Evolutionary conservation across 1,140 invertebrate species (phyloP).

Genomic region (Musca domestica): DNA sequence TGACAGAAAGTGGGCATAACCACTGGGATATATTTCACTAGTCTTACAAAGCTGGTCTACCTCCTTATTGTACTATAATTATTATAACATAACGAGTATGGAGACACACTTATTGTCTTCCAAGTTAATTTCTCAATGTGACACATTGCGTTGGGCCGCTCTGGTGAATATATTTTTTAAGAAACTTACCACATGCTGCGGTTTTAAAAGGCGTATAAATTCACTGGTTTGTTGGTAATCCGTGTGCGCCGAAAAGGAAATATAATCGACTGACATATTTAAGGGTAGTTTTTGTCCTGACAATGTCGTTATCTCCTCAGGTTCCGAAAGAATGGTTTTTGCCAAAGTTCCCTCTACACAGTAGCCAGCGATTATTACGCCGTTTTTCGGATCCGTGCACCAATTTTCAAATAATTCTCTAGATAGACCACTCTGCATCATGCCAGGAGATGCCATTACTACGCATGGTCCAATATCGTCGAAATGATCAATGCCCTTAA

Average conservation of each 20-base stretch:
- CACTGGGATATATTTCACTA: too few species aligned
- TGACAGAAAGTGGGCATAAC: too few species aligned
- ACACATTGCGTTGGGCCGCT: background rate
- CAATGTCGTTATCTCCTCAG: slow-evolving; percentile 95
- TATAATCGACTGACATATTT: slow-evolving; percentile 98
- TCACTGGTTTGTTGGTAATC: slow-evolving; percentile 99
- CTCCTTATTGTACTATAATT: too few species aligned
- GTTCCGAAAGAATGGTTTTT: slow-evolving; percentile 95
- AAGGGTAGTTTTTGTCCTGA: slow-evolving; percentile 92
- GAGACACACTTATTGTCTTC: too few species aligned
- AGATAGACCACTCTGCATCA: slow-evolving; percentile 99
- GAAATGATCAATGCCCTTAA: slow-evolving; percentile 99
- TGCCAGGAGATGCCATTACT: slow-evolving; percentile 98
- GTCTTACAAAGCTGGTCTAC: too few species aligned
- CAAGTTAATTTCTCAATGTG: too few species aligned
- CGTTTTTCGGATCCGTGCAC: slow-evolving; percentile 98
- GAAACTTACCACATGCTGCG: slow-evolving; percentile 79
- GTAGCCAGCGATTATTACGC: slow-evolving; percentile 97
- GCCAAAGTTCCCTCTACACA: slow-evolving; percentile 98
- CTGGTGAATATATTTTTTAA: slow-evolving; percentile 51
- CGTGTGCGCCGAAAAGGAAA: slow-evolving; percentile 98
- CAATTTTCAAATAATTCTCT: slow-evolving; percentile 97
- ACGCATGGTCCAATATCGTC: slow-evolving; percentile 99
- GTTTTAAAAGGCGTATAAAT: slow-evolving; percentile 91
- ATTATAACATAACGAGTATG: too few species aligned